Base-by-base conservation (phyloP, 2,797 vertebrate genomes). In the Mormyrops boulengeri region DNA sequence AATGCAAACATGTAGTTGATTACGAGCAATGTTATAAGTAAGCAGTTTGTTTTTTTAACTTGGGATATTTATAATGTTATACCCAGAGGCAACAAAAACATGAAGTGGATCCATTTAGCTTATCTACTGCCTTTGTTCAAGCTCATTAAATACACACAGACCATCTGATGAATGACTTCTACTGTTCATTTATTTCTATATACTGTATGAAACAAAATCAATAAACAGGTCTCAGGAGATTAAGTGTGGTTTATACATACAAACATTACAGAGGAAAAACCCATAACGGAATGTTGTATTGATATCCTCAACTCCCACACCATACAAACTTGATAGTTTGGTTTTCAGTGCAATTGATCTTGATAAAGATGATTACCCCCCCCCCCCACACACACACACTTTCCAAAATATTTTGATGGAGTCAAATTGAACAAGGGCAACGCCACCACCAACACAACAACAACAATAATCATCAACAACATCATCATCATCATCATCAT, bases 101-200 rank as follows among this genome's bases (percentile, higher is more conserved):
- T 77, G 84, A 87, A 90, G 57, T 41, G 62, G 41, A 14, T 52
- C 52, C 52, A 89, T 73, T 52, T 77, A 89, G 85, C 87, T 73
- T 88, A 82, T 49, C 50, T 88, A 77, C 88, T 34, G 85, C 90
- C 86, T 80, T 12, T 86, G 55, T 88, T 84, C 88, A 60, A 73
- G 90, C 84, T 77, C 89, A 85, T 69, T 87, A 91, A 90, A 90
- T 34, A 52, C 85, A 90, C 90, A 87, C 86, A 89, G 88, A 91
- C 77, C 85, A 89, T 88, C 38, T 88, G 34, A 77, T 49, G 89
- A 88, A 90, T 82, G 12, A 84, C 85, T 90, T 89, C 11, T 55
- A 69, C 84, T 77, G 47, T 87, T 87, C 30, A 34, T 77, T 89
- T 77, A 60, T 88, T 73, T 44, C 44, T 84, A 55, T 49, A 38